Base-by-base conservation (phyloP, 2,113 vertebrate genomes). In the Heterotilapia buettikoferi region DNA sequence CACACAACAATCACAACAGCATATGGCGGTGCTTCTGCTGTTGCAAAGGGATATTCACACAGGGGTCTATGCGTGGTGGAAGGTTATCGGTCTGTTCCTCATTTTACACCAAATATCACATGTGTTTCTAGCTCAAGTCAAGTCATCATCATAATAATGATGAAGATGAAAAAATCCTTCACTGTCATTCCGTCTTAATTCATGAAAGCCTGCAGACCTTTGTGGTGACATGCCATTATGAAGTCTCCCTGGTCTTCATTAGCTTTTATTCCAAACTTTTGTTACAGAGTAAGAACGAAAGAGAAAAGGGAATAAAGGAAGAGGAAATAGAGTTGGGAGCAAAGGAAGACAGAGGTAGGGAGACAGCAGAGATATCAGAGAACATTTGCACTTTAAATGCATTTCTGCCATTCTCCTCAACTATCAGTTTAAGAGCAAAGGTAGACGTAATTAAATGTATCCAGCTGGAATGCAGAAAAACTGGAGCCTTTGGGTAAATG, bases 191-290 rank as follows among this genome's bases (percentile, higher is more conserved):
- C 6, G 3, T 81, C 80, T 92, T 85, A n/a, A 89, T 88, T 84
- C 43, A 91, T 90, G 83, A 82, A 71, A 89, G 90, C 85, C 91
- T 43, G 63, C 29, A 16, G 90, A 89, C 83, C 76, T 90, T 86
- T 7, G 63, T 84, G 81, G 73, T 89, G 89, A 82, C 33, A 43
- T 81, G 61, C 4, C 18, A 87, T 57, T 84, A 43, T 50, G 83
- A 92, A 82, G 86, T 95, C 94, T 95, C 94, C 71, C 68, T 87
- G 92, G 95, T 95, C 92, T 92, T 95, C 92, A 93, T 96, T 94
- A 94, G 71, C n/a, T 84, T 87, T 82, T 66, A 84, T 50, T 92
- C 87, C 57, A 78, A 91, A 91, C 86, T 86, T 89, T 86, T 87
- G 56, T 84, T 33, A 61, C 24, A 79, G 31, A 50, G 24, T 43